Evolutionary conservation across 2,888 invertebrate species (phyloP), one percentile per base, ranked within the genome.

Genomic region (Drosophila flavopinicola): DNA sequence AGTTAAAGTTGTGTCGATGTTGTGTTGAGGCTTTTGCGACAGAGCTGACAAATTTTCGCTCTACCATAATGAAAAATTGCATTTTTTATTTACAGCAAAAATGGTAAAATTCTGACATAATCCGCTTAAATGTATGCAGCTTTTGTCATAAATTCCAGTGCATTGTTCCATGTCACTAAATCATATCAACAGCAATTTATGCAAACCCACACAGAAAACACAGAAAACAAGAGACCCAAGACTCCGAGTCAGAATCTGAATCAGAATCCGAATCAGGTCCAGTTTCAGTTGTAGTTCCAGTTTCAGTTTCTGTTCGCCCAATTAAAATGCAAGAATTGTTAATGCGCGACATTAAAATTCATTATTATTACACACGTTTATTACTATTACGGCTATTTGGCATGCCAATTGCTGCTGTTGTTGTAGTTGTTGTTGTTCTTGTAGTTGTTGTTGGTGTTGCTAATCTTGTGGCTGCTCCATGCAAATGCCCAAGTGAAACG

Each of bases 241-340:
- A 27, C 32, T 38, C 3, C 13, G 32, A 38, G 9, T 24, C 15
- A 27, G 47, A 38, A 3, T 11, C 49, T 45, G 45, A 24, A 6
- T 6, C 17, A 35, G 51, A 11, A 2, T 3, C 29, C 35, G 44
- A 25, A 6, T 5, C 61, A 39, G 30, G 20, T 38, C 29, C 38
- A 41, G 42, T 32, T 33, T 33, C 33, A 41, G 42, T 29, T 35
- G 32, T 53, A 27, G 32, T 29, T 64, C 29, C 64, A 48, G 44
- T 61, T 49, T 27, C 37, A 41, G 72, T 65, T 59, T 45, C 73
- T 47, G 60, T 52, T 57, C 33, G 77, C 58, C 85, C 88, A 86
- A 87, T 84, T 84, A 84, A 87, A 86, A 87, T 87, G 88, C 83
- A 86, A 79, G 88, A 83, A 83, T 83, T 83, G 88, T 84, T 87